Percentiles rank a stretch among this genome's conserved stretches.
phyloP scores from a whole-genome alignment of 2,888 invertebrate species.

The Acanthacorydalis orientalis region DNA sequence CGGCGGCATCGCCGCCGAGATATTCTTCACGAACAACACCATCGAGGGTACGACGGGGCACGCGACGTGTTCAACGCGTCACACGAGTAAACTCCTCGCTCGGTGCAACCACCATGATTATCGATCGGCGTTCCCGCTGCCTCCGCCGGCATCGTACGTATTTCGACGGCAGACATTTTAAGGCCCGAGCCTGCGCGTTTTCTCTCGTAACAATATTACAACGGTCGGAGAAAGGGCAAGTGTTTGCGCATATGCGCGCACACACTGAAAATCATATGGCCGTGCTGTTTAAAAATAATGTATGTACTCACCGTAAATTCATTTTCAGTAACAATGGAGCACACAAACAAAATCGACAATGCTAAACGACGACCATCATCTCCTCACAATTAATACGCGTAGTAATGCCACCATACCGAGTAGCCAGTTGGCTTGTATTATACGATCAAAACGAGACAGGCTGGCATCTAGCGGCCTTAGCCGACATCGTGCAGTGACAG shows the following conservation, averaged over 20 bases:
- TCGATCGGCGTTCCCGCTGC: slow-evolving; percentile 3
- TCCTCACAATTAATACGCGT: background rate
- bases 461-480: background rate
- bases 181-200: slow-evolving; percentile 25
- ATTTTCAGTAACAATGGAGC: no score
- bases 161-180: slow-evolving; percentile 20
- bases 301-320: no score
- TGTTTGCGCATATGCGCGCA: background rate
- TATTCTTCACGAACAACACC: background rate
- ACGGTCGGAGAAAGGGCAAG: background rate
- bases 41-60: background rate
- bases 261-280: no score
- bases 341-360: no score
- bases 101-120: slow-evolving; percentile 35
- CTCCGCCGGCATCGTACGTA: background rate
- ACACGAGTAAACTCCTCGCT: slow-evolving; percentile 26
- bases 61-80: background rate
- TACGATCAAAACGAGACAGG: background rate
- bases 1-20: background rate
- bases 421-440: background rate
- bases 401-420: background rate
- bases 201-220: background rate
- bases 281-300: no score
- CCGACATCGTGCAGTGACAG: background rate
- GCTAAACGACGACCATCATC: background rate